phyloP scores from a whole-genome alignment of 2,888 invertebrate genomes.

The Bruchidius siliquastri region DNA sequence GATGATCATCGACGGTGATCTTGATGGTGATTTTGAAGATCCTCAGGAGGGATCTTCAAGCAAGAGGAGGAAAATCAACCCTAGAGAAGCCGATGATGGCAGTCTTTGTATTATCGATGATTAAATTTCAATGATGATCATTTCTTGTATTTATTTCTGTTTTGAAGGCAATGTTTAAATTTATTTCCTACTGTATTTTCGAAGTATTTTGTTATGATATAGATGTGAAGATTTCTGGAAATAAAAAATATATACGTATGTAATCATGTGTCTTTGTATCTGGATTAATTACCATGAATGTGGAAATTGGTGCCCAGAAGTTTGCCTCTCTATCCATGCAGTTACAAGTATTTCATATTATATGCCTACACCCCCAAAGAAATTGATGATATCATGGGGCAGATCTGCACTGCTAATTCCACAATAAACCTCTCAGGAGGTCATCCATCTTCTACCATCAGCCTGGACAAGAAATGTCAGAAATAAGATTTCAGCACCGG shows the following conservation, averaged over 20 bases:
- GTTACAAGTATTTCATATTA: too few relatives aligned
- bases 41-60: conserved; percentile 44
- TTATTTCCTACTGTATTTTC: background rate
- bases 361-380: too few relatives aligned
- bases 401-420: too few relatives aligned
- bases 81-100: conserved; percentile 20
- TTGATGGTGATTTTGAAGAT: conserved; percentile 24
- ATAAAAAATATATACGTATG: background rate
- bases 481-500: too few relatives aligned
- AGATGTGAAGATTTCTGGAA: background rate
- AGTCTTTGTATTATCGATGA: conserved; percentile 19
- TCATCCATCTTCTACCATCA: too few relatives aligned
- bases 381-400: too few relatives aligned
- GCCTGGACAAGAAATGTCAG: too few relatives aligned
- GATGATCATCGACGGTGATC: conserved; percentile 29
- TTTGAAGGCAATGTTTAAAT: background rate
- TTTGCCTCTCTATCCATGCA: too few relatives aligned
- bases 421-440: too few relatives aligned
- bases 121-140: conserved; percentile 7
- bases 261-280: background rate
- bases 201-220: background rate
- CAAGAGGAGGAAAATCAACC: conserved; percentile 38
- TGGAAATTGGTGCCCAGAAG: too few relatives aligned
- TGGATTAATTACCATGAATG: background rate
- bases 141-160: conserved; percentile 4